Conservation (phyloP, 2,888 invertebrate species). For the Mythimna vitellina region DNA sequence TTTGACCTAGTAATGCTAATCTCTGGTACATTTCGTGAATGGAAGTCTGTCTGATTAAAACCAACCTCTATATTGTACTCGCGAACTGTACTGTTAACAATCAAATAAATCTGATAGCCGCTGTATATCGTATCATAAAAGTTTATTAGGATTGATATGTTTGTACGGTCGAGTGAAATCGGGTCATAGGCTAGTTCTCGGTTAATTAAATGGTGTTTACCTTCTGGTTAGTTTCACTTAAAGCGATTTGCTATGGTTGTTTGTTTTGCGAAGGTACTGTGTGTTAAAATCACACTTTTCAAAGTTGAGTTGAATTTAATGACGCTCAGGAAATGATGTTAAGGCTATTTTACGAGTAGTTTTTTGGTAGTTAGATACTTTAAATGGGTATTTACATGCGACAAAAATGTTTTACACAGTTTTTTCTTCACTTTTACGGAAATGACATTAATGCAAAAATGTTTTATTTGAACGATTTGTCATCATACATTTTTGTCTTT, state of each 20-base stretch:
- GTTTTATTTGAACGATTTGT: slow-evolving; percentile 38
- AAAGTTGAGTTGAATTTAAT: slow-evolving; percentile 18
- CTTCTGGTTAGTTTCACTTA: slow-evolving; percentile 43
- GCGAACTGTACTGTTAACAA: slow-evolving; percentile 44
- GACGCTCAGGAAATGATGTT: not conserved
- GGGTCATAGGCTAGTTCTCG: slow-evolving; percentile 45
- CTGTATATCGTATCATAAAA: slow-evolving; percentile 46
- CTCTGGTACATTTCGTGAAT: slow-evolving; percentile 59
- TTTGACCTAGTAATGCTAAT: slow-evolving; percentile 57
- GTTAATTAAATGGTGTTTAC: slow-evolving; percentile 54
- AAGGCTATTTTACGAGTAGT: not conserved
- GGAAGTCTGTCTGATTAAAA: slow-evolving; percentile 60
- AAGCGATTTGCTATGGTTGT: slow-evolving; percentile 35
- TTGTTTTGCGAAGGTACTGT: slow-evolving; percentile 23
- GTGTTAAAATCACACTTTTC: slow-evolving; percentile 22
- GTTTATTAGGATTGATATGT: slow-evolving; percentile 55
- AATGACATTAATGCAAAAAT: not conserved
- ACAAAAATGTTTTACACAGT: not conserved
- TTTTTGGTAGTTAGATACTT: not conserved
- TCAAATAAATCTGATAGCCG: slow-evolving; percentile 47
- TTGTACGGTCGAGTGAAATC: slow-evolving; percentile 46
- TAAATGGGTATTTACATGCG: slow-evolving; percentile 8
- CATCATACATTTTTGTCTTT: not conserved
- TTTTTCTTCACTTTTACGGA: not conserved
- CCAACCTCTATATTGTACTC: slow-evolving; percentile 44